Conservation (phyloP, 2,888 invertebrate species). For the Chymomyza caudatula region DNA sequence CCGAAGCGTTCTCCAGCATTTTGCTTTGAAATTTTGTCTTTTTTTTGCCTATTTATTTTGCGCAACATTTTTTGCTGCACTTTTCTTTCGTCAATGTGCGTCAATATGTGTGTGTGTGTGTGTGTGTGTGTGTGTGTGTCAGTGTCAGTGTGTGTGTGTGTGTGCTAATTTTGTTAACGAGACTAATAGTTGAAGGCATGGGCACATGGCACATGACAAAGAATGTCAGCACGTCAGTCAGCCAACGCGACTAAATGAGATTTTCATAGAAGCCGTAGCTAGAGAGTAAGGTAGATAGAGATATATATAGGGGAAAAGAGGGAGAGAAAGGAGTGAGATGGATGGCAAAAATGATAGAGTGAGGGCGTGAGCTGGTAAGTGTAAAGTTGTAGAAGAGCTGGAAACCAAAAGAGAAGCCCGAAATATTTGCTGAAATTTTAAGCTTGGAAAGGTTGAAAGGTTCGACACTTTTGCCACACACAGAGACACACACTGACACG, state of each 20-base stretch:
- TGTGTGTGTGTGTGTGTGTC: slow-evolving; percentile 4
- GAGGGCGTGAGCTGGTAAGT: not conserved
- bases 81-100: not conserved
- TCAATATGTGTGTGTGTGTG: slow-evolving; percentile 12
- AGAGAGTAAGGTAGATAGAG: too few species aligned
- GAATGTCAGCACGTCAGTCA: not conserved
- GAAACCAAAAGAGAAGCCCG: slow-evolving; percentile 9
- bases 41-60: not conserved
- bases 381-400: not conserved
- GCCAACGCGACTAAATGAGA: not conserved
- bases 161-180: slow-evolving; percentile 56
- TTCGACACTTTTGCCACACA: slow-evolving; percentile 31
- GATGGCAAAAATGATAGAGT: not conserved
- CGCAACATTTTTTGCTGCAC: too few species aligned
- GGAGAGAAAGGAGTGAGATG: not conserved
- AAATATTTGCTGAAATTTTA: slow-evolving; percentile 59
- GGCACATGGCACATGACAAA: slow-evolving; percentile 31
- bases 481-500: slow-evolving; percentile 12
- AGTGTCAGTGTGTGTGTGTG: slow-evolving; percentile 21
- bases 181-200: slow-evolving; percentile 49
- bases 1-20: not conserved
- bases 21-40: not conserved
- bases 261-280: not conserved
- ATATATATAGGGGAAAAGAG: too few species aligned
- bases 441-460: slow-evolving; percentile 63